Conservation (phyloP, 2,113 vertebrate genomes). For the Hippocampus mohnikei region DNA sequence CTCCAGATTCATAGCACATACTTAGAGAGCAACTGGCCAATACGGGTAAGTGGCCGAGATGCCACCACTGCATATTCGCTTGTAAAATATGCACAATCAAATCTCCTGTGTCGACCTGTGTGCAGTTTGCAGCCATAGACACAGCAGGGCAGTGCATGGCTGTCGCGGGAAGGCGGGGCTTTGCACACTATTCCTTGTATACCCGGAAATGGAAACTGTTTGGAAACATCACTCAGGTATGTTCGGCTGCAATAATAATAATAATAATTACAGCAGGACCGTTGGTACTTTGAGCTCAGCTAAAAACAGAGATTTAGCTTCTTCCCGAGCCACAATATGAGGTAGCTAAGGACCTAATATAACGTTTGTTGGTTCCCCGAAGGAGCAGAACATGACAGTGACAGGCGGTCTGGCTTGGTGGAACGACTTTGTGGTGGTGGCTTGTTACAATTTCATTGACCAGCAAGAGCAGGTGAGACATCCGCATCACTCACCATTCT, state of each 20-base stretch:
- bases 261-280: background rate
- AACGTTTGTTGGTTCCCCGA: background rate
- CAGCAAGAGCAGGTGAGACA: conserved; percentile 88
- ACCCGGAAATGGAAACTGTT: conserved; percentile 99
- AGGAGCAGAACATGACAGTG: conserved; percentile 98
- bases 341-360: background rate
- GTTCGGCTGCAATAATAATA: background rate
- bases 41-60: conserved; percentile 74
- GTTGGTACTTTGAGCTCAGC: background rate
- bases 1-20: conserved; percentile 94
- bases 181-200: conserved; percentile 96
- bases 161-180: conserved; percentile 91
- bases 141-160: conserved; percentile 91
- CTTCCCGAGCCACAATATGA: too few species aligned
- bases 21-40: conserved; percentile 98
- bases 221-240: conserved; percentile 96
- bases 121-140: conserved; percentile 94
- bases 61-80: background rate
- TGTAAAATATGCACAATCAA: background rate
- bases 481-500: background rate
- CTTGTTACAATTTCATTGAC: conserved; percentile 93
- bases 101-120: background rate
- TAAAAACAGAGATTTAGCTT: background rate
- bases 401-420: conserved; percentile 97
- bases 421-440: conserved; percentile 94